These are phyloP conservation scores for Danionella dracula DNA, from an alignment of 2,797 vertebrate genomes.

Conservation along the genomic window DNA sequence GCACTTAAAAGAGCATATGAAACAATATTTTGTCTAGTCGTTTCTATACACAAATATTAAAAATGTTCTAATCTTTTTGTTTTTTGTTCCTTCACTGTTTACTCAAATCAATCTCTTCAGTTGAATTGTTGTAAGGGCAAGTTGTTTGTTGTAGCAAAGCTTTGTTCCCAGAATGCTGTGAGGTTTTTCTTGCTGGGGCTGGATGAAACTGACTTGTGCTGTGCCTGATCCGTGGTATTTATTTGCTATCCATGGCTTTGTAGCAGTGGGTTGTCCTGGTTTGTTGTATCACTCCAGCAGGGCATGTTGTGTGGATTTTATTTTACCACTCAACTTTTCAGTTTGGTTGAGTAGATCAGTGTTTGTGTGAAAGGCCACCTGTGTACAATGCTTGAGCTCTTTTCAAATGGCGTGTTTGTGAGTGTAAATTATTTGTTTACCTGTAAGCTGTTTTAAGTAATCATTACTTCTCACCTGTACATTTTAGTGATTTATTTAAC, in stretches of 20 bases:
- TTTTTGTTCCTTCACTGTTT: not conserved
- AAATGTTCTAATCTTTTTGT: not conserved
- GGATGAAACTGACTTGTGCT: not conserved
- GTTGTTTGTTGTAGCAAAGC: not conserved
- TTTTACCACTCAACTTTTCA: not conserved
- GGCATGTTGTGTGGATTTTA: not conserved
- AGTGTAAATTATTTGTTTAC: not conserved
- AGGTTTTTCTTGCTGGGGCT: not conserved
- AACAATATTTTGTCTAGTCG: too few species aligned
- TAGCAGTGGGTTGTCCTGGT: not conserved
- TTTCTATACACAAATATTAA: too few species aligned
- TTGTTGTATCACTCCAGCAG: slow-evolving; percentile 8
- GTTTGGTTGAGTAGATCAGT: not conserved
- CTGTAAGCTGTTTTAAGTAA: too few species aligned
- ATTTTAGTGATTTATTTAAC: too few species aligned
- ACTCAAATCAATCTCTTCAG: not conserved
- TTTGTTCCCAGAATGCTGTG: not conserved
- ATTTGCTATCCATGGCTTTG: not conserved
- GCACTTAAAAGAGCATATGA: too few species aligned
- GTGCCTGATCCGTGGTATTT: not conserved
- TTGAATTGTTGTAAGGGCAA: not conserved
- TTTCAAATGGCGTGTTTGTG: not conserved
- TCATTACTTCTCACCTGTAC: too few species aligned
- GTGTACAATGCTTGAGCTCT: not conserved
- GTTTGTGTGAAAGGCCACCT: not conserved